These are phyloP conservation scores for Pterocles burchelli DNA, from an alignment of 2,113 vertebrate species.

Conservation along the genomic window DNA sequence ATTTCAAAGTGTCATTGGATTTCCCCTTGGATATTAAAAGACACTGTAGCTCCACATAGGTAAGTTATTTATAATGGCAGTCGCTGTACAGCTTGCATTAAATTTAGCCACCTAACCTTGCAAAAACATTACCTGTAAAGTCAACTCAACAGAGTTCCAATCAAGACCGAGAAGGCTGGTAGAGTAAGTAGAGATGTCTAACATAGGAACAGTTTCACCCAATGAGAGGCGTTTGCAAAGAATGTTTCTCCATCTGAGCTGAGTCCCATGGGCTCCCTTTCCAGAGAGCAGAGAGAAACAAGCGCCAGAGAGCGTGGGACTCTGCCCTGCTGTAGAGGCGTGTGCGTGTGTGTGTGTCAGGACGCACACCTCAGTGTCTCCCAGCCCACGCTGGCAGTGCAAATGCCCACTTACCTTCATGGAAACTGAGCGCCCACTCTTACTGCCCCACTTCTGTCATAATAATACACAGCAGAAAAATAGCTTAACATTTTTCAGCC, in stretches of 20 bases:
- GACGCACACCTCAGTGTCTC: not conserved
- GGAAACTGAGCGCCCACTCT: fast-evolving
- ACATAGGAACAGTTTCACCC: not conserved
- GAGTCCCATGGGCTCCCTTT: not conserved
- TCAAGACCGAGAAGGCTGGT: not conserved
- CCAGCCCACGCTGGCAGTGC: fast-evolving
- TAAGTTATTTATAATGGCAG: not conserved
- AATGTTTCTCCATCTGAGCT: not conserved
- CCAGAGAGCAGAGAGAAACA: not conserved
- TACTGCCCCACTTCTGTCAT: not conserved
- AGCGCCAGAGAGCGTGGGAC: fast-evolving
- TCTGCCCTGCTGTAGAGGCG: not conserved
- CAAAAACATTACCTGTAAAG: not conserved
- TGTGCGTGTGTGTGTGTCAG: fast-evolving
- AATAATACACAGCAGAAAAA: not conserved
- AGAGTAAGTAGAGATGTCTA: not conserved
- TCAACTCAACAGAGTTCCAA: not conserved
- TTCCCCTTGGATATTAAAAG: not conserved
- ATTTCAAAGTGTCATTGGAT: not conserved
- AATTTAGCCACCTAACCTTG: not conserved
- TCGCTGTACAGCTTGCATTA: not conserved
- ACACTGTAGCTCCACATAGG: not conserved
- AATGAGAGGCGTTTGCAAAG: not conserved
- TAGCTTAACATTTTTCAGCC: not conserved
- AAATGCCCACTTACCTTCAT: not conserved